Percentiles rank a stretch among this genome's conserved stretches.
phyloP scores from a whole-genome alignment of 1,140 invertebrate genomes.

The Stratiolaelaps scimitus region DNA sequence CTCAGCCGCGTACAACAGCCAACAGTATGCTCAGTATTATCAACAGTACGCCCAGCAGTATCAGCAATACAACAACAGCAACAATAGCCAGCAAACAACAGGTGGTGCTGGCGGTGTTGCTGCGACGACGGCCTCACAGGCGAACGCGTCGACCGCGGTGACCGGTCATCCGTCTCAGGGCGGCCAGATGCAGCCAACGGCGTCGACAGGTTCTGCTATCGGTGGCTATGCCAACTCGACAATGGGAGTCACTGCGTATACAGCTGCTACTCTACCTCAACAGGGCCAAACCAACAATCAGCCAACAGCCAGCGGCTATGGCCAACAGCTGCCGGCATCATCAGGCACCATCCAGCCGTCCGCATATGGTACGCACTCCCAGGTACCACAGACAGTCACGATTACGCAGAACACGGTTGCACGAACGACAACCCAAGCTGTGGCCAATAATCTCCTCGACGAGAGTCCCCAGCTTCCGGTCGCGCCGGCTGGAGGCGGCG shows the following conservation, averaged over 20 bases:
- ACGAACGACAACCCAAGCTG: background rate
- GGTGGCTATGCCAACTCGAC: too few species aligned
- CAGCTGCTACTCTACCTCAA: too few species aligned
- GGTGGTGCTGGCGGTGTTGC: background rate
- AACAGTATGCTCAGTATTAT: slow-evolving; percentile 30
- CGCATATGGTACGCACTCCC: too few species aligned
- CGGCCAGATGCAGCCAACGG: too few species aligned
- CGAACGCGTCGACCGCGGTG: too few species aligned
- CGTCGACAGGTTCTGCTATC: too few species aligned
- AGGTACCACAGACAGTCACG: background rate
- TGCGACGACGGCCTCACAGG: background rate
- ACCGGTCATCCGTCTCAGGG: too few species aligned
- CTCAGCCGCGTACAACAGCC: background rate
- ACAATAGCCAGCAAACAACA: background rate
- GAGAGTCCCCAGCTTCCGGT: slow-evolving; percentile 13
- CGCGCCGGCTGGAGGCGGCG: background rate
- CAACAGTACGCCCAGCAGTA: slow-evolving; percentile 30
- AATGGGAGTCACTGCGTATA: too few species aligned
- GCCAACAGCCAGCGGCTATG: too few species aligned
- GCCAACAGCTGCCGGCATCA: too few species aligned
- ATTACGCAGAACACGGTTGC: background rate
- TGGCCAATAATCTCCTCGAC: background rate
- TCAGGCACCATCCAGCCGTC: too few species aligned
- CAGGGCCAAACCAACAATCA: too few species aligned
- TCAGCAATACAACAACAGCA: background rate